phyloP scores from a whole-genome alignment of 1,140 invertebrate genomes.

The Phymastichus coffea region DNA sequence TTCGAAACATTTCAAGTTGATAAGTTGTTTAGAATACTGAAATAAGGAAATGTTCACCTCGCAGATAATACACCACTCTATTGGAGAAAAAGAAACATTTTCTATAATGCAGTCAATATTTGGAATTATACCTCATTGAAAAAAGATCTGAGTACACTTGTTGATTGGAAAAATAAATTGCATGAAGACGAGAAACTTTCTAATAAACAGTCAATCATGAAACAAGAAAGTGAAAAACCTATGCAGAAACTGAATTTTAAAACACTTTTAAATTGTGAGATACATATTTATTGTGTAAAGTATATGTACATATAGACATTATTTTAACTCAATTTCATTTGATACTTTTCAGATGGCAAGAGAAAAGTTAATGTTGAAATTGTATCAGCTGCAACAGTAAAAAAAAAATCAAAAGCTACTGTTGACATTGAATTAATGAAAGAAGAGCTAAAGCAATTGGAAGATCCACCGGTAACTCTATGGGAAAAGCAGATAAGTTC shows the following conservation, averaged over 20 bases:
- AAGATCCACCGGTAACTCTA: conserved; percentile 44
- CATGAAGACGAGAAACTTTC: neutral
- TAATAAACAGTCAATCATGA: neutral
- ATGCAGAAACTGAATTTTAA: conserved; percentile 27
- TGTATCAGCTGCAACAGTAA: conserved; percentile 1
- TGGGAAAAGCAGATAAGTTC: conserved; percentile 42
- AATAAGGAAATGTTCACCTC: too few species aligned
- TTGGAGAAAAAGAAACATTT: too few species aligned
- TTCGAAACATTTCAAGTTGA: too few species aligned
- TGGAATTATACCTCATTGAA: too few species aligned
- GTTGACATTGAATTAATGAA: conserved; percentile 42
- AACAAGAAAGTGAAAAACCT: conserved; percentile 2
- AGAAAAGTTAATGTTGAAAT: conserved; percentile 15
- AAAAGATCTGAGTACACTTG: too few species aligned
- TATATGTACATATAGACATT: neutral
- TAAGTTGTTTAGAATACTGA: too few species aligned
- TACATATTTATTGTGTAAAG: neutral
- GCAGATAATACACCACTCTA: too few species aligned
- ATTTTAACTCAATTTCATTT: neutral
- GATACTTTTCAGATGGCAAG: conserved; percentile 19
- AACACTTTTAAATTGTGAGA: conserved; percentile 21
- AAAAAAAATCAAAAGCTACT: conserved; percentile 30
- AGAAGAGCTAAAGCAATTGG: conserved; percentile 42
- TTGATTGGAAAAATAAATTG: too few species aligned
- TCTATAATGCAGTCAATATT: too few species aligned